Base-by-base conservation (phyloP, 2,888 invertebrate species). In the Brachycybe producta region DNA sequence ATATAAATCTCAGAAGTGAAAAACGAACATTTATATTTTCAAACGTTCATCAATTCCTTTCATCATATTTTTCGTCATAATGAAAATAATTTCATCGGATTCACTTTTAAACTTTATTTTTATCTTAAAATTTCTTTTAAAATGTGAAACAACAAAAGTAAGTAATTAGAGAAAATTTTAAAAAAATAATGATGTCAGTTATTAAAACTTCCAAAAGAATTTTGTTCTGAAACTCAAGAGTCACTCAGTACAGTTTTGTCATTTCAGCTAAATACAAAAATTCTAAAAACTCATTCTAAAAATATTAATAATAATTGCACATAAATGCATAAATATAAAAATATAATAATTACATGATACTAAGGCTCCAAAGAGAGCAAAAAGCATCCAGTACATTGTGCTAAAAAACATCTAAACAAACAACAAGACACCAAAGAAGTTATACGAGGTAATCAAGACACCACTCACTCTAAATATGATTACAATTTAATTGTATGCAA, bases 311-410 rank as follows among this genome's bases (percentile, higher is more conserved):
- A n/a, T n/a, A n/a, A n/a, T n/a, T n/a, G n/a, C n/a, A n/a, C n/a
- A n/a, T n/a, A n/a, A n/a, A n/a, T n/a, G n/a, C n/a, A n/a, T n/a
- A n/a, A n/a, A n/a, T 44, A 13, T 11, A 8, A 39, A 11, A 44
- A 17, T 36, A 15, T 7, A 17, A 3, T 51, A 75, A 80, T 77
- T 67, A 83, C 83, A 84, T 64, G 84, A 80, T 64, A 79, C 79
- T 32, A 84, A 73, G 43, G 83, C 81, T 57, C 82, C 80, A 62
- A 84, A 83, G 58, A 82, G 74, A 17, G 83, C 80, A 63, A 81
- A 81, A 52, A 84, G 71, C 79, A 82, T 83, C 83, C 84, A 84
- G 63, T 84, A 83, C 23, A 80, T 82, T 45, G 81, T 80, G 52
- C 81, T 81, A 67, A 84, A 84, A 66, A 84, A 84, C 79, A 84